These are phyloP conservation scores for Orcinus orca DNA, from an alignment of 2,113 vertebrate genomes.

Conservation along the genomic window DNA sequence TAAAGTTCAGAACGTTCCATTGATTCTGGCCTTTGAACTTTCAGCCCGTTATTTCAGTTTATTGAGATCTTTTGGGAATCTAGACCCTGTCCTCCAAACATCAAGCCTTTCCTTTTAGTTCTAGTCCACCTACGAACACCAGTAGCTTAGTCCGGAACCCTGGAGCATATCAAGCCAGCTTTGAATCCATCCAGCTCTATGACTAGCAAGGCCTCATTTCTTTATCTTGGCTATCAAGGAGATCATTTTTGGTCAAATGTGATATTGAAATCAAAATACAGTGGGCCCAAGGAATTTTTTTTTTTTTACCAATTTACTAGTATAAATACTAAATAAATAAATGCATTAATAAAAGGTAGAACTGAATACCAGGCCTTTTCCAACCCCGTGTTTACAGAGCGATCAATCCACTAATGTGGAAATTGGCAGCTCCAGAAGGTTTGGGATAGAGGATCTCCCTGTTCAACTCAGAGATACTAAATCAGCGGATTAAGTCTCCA, in stretches of 20 bases:
- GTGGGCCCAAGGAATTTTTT: background rate
- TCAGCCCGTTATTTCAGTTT: background rate
- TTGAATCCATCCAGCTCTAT: background rate
- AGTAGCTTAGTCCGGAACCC: background rate
- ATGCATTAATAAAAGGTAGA: constrained; percentile 26
- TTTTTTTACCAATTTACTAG: background rate
- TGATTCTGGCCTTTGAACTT: background rate
- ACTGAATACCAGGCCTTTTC: background rate
- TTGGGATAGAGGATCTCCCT: constrained; percentile 11
- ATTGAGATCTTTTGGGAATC: background rate
- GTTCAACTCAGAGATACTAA: constrained; percentile 27
- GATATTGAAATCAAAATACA: background rate
- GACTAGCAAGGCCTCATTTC: background rate
- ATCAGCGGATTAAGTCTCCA: constrained; percentile 44
- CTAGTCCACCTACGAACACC: background rate
- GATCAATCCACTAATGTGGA: background rate
- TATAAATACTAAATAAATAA: constrained; percentile 26
- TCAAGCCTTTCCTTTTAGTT: background rate
- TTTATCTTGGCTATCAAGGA: background rate
- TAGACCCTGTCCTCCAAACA: background rate
- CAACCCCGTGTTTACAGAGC: background rate
- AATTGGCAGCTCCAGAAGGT: background rate
- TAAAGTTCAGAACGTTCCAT: background rate
- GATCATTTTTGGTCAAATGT: background rate
- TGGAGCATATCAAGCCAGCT: background rate